Evolutionary conservation across 2,888 invertebrate genomes (phyloP), one percentile per base, ranked within the genome.

Genomic region (Eledone cirrhosa): DNA sequence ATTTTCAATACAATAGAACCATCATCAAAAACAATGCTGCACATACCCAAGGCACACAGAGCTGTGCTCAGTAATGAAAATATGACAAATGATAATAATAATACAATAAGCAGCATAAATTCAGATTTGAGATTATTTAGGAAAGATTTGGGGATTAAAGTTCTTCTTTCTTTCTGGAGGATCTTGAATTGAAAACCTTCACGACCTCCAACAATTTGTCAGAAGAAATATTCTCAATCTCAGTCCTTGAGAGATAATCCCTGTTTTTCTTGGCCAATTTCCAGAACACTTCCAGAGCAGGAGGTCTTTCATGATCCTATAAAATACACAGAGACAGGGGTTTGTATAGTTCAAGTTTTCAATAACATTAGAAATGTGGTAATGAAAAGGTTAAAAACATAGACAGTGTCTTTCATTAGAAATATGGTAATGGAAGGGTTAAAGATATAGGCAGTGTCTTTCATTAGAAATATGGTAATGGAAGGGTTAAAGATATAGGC

Each of bases 151-250:
- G n/a, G n/a, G n/a, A 24, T 80, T 82, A 86, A 24, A 86, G 81
- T 79, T 86, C 86, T 47, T 85, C 85, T 29, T 80, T 82, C 4
- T 80, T 77, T 63, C 80, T 77, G 13, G 77, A 31, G 47, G 83
- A 77, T 24, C 80, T 81, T 48, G 83, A 82, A 78, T 87, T 87
- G 53, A 88, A 83, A 48, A 87, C 81, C 65, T 82, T 80, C 31
- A 86, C 85, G 11, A 87, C 77, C 48, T 81, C 78, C 41, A 83
- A 75, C 65, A 88, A 81, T 48, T 79, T 80, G 47, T 80, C 79
- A 11, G 80, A 80, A 1, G 59, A 77, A 65, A 88, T 77, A 22
- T 83, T 80, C 27, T 79, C 79, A 29, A 88, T 78, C 19, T 86
- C 84, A 14, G 83, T 80, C 65, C 86, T 81, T 41, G 84, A 80